Percentiles rank a stretch among this genome's conserved stretches.
phyloP scores from a whole-genome alignment of 1,140 invertebrate species.

The Apis laboriosa region DNA sequence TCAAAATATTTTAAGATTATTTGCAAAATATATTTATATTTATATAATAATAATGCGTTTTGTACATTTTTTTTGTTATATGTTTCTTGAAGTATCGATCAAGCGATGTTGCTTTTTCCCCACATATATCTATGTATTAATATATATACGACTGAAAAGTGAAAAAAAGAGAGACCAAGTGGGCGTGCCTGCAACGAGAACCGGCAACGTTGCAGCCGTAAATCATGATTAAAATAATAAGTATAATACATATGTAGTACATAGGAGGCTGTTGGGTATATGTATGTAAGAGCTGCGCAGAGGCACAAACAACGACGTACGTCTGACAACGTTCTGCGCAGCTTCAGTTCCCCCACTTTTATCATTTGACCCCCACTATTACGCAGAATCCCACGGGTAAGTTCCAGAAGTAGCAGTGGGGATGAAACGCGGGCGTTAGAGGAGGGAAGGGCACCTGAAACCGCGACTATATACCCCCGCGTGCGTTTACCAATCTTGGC shows the following conservation, averaged over 20 bases:
- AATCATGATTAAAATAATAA: conserved; percentile 82
- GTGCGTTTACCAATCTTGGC: conserved; percentile 80
- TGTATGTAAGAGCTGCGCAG: conserved; percentile 70
- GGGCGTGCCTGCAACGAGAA: conserved; percentile 73
- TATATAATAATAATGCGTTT: conserved; percentile 20
- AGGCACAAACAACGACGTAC: conserved; percentile 42
- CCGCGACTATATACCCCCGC: conserved; percentile 68
- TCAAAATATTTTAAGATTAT: not conserved
- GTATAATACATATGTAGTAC: conserved; percentile 77
- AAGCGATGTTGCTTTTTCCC: conserved; percentile 58
- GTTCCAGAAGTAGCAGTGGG: conserved; percentile 61
- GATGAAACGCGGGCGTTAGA: conserved; percentile 44
- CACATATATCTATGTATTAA: conserved; percentile 54
- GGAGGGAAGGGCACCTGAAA: conserved; percentile 72
- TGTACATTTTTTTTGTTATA: conserved; percentile 47
- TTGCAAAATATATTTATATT: not conserved
- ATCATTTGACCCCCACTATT: conserved; percentile 57
- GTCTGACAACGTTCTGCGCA: conserved; percentile 74
- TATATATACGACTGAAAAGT: conserved; percentile 56
- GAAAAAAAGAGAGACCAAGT: conserved; percentile 66
- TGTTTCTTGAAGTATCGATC: conserved; percentile 68
- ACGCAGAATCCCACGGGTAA: conserved; percentile 67
- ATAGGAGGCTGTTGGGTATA: conserved; percentile 64
- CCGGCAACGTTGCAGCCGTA: conserved; percentile 77
- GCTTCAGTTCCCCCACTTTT: conserved; percentile 71